phyloP scores from a whole-genome alignment of 1,140 invertebrate species.

The Drosophila sp. region DNA sequence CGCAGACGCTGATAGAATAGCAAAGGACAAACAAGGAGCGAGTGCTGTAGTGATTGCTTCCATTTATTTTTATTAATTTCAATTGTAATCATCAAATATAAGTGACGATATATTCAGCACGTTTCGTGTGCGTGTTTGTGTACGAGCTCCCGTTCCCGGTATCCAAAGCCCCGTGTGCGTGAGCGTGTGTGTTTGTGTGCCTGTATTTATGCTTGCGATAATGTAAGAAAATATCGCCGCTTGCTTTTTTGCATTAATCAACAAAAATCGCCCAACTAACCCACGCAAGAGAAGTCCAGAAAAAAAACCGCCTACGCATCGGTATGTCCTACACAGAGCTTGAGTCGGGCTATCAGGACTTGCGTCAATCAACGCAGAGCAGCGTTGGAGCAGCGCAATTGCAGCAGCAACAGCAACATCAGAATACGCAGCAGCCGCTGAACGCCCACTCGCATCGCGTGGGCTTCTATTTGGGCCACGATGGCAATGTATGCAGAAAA shows the following conservation, averaged over 20 bases:
- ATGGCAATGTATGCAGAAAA: conserved; percentile 86
- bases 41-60: conserved; percentile 8
- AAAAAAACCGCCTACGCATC: conserved; percentile 25
- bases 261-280: conserved; percentile 18
- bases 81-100: conserved; percentile 1
- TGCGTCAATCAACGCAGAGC: conserved; percentile 86
- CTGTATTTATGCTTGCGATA: conserved; percentile 15
- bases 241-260: conserved; percentile 32
- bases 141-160: conserved; percentile 22
- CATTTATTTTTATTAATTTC: background rate
- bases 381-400: conserved; percentile 2
- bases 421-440: conserved; percentile 89
- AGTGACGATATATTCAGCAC: conserved; percentile 21
- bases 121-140: conserved; percentile 8
- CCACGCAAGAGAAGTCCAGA: conserved; percentile 20
- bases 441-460: conserved; percentile 85
- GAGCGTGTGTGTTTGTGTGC: conserved; percentile 4
- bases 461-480: conserved; percentile 89
- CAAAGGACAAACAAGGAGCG: conserved; percentile 29
- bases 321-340: conserved; percentile 94
- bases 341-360: conserved; percentile 94
- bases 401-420: conserved; percentile 49
- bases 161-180: conserved; percentile 6
- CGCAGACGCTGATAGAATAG: conserved; percentile 7
- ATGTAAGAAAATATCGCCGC: conserved; percentile 32